These are phyloP conservation scores for Scaptomyza tumidula DNA, from an alignment of 2,888 invertebrate genomes.

Conservation along the genomic window DNA sequence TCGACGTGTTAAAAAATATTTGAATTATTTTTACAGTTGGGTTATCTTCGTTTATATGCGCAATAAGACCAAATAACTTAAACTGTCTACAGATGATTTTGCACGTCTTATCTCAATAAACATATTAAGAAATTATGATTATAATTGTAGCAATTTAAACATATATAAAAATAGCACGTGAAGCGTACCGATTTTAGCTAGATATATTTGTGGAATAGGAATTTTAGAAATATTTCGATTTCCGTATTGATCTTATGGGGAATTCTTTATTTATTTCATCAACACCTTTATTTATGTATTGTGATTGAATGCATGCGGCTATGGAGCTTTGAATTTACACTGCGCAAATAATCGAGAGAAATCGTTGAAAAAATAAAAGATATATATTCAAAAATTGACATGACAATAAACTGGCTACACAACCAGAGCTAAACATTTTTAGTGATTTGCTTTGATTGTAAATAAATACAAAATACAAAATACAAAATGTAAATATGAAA, in stretches of 20 bases:
- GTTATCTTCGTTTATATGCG: slow-evolving; percentile 13
- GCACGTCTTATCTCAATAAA: slow-evolving; percentile 8
- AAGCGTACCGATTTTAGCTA: background rate
- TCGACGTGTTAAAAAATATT: background rate
- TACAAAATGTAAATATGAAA: slow-evolving; percentile 59
- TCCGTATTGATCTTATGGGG: slow-evolving; percentile 5
- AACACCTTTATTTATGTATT: slow-evolving; percentile 32
- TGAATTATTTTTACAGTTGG: slow-evolving; percentile 2
- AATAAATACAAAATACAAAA: slow-evolving; percentile 40
- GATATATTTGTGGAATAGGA: background rate
- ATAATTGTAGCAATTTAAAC: background rate
- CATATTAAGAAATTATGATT: background rate
- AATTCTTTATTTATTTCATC: slow-evolving; percentile 12
- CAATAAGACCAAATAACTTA: background rate
- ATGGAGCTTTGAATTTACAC: slow-evolving; percentile 24
- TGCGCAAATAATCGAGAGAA: slow-evolving; percentile 46
- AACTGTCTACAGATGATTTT: background rate
- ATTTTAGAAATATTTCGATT: background rate
- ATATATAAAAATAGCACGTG: background rate
- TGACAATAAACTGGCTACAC: slow-evolving; percentile 53
- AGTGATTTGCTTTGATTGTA: slow-evolving; percentile 37
- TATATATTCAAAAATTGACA: slow-evolving; percentile 54
- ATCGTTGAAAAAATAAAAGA: slow-evolving; percentile 11
- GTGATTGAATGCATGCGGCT: slow-evolving; percentile 40
- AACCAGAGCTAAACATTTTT: slow-evolving; percentile 22